phyloP scores from a whole-genome alignment of 1,140 invertebrate species.

The Temnothorax nylanderi region DNA sequence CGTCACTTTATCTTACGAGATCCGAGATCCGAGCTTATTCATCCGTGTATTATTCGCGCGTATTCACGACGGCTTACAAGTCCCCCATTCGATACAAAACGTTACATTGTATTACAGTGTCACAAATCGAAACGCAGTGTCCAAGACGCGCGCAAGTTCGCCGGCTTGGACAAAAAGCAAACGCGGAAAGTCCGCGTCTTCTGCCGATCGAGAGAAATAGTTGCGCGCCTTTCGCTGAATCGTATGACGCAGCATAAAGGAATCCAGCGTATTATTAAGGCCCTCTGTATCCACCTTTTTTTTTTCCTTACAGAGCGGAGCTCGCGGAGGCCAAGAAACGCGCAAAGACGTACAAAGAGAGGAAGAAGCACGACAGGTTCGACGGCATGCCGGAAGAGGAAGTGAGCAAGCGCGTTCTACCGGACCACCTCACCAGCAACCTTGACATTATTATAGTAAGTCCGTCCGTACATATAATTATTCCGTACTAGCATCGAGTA shows the following conservation, averaged over 20 bases:
- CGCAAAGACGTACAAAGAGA: constrained; percentile 92
- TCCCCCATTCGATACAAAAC: constrained; percentile 14
- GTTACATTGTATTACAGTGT: constrained; percentile 49
- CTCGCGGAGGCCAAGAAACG: constrained; percentile 89
- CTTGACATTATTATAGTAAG: constrained; percentile 99
- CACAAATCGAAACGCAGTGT: constrained; percentile 34
- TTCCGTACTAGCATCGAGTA: not conserved
- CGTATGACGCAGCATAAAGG: constrained; percentile 51
- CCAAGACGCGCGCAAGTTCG: constrained; percentile 1
- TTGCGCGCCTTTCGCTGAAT: constrained; percentile 40
- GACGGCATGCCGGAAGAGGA: constrained; percentile 99
- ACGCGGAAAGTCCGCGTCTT: constrained; percentile 32
- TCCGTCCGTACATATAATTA: constrained; percentile 75
- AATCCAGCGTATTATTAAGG: constrained; percentile 51
- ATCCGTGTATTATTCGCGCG: constrained; percentile 41
- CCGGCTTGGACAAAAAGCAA: constrained; percentile 33
- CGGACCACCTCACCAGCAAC: constrained; percentile 96
- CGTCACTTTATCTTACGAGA: constrained; percentile 29
- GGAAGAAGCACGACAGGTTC: constrained; percentile 98
- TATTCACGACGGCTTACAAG: constrained; percentile 37
- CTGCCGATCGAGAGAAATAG: constrained; percentile 50
- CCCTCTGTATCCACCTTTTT: constrained; percentile 57
- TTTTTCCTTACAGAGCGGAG: constrained; percentile 86
- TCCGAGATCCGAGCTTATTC: constrained; percentile 27
- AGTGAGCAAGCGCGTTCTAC: constrained; percentile 95